A percentile compares a stretch with the other conserved stretches of the same genome.
Conservation (phyloP, 2,113 vertebrate species). For the Oncorhynchus masou region DNA sequence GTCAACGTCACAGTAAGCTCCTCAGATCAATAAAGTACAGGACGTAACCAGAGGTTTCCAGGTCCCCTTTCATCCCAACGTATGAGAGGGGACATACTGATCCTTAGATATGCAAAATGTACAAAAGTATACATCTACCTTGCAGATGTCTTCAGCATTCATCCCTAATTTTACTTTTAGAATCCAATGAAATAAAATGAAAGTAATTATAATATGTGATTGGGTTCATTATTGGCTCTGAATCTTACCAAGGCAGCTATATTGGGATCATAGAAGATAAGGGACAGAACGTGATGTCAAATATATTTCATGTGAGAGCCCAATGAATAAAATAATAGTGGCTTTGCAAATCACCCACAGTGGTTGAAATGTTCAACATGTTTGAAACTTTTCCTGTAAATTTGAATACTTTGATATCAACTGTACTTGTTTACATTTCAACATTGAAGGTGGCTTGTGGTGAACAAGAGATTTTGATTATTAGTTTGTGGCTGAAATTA, state of each 20-base stretch:
- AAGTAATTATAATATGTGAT: conserved; percentile 33
- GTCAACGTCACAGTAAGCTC: not conserved
- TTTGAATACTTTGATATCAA: conserved; percentile 42
- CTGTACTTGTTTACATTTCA: conserved; percentile 47
- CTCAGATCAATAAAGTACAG: not conserved
- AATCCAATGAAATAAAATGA: conserved; percentile 4
- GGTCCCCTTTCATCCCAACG: not conserved
- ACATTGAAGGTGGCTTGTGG: conserved; percentile 45
- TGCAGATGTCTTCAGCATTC: not conserved
- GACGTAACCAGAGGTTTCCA: not conserved
- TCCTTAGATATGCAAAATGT: not conserved
- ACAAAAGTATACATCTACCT: not conserved
- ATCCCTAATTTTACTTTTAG: not conserved
- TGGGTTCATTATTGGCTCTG: conserved; percentile 34
- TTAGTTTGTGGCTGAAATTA: conserved; percentile 34
- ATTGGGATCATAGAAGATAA: conserved; percentile 22
- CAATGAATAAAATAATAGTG: conserved; percentile 54
- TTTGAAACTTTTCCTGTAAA: conserved; percentile 52
- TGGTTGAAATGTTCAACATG: conserved; percentile 34
- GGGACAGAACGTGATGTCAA: conserved; percentile 38
- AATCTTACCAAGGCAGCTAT: conserved; percentile 19
- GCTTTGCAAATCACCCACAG: conserved; percentile 49
- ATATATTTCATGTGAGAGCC: conserved; percentile 45
- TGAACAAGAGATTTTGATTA: conserved; percentile 43
- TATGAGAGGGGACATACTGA: not conserved